Percentiles rank a stretch among this genome's conserved stretches.
Evolutionary conservation across 2,797 vertebrate species (phyloP).

Genomic region (Labroides dimidiatus): DNA sequence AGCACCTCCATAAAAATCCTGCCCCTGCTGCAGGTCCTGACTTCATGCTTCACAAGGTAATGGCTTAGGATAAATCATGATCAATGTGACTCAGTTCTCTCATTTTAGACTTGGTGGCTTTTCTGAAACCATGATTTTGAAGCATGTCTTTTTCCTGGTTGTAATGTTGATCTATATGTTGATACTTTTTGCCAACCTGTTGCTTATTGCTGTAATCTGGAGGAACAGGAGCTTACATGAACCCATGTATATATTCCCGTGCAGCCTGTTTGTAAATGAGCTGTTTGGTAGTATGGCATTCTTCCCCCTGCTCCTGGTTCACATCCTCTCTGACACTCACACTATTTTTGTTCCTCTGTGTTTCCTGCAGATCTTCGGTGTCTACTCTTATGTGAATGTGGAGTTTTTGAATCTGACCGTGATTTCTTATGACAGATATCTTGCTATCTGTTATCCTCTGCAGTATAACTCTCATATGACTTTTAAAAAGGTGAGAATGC

Average conservation of each 20-base stretch:
- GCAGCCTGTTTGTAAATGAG: slow-evolving; percentile 58
- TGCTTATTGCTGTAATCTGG: slow-evolving; percentile 54
- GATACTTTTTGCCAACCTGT: slow-evolving; percentile 13
- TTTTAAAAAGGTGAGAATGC: neutral
- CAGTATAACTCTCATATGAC: slow-evolving; percentile 63
- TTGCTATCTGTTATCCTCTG: slow-evolving; percentile 69
- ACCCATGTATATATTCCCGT: slow-evolving; percentile 62
- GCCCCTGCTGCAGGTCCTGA: neutral
- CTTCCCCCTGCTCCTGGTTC: slow-evolving; percentile 49
- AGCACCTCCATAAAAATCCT: neutral
- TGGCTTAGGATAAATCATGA: neutral
- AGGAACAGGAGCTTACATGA: slow-evolving; percentile 59
- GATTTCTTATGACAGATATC: slow-evolving; percentile 75
- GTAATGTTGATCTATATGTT: neutral
- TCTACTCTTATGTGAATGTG: slow-evolving; percentile 58
- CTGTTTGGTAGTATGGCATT: slow-evolving; percentile 58
- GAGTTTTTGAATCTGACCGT: slow-evolving; percentile 63
- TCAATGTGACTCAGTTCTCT: neutral
- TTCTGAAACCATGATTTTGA: neutral
- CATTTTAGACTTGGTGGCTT: neutral
- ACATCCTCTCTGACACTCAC: slow-evolving; percentile 55
- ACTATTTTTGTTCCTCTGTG: slow-evolving; percentile 33
- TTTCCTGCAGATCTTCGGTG: slow-evolving; percentile 60
- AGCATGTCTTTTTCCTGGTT: slow-evolving; percentile 17
- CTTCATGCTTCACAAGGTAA: neutral